Evolutionary conservation across 2,113 vertebrate genomes (phyloP).

Genomic region (Pseudonaja textilis): DNA sequence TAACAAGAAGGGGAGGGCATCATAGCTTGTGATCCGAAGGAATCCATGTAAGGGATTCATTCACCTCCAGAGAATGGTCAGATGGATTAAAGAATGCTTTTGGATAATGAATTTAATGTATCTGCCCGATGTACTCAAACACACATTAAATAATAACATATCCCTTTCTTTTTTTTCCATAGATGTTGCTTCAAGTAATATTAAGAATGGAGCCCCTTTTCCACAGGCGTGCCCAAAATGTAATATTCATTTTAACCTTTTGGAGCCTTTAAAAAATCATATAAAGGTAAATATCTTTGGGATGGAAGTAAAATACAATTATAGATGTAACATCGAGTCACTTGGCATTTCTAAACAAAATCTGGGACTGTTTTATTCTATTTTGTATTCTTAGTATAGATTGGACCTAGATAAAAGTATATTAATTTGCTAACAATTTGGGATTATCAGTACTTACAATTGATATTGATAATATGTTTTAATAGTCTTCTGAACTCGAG

Average conservation of each 20-base stretch:
- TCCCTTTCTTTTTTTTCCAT: constrained; percentile 53
- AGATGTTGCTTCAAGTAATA: constrained; percentile 58
- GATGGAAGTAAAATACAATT: background rate
- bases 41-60: no score
- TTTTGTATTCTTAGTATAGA: background rate
- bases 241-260: constrained; percentile 83
- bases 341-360: background rate
- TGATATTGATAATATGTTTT: background rate
- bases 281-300: constrained; percentile 76
- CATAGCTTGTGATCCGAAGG: background rate
- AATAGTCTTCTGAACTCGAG: background rate
- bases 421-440: background rate
- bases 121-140: background rate
- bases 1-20: background rate
- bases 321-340: background rate
- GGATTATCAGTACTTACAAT: background rate
- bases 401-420: background rate
- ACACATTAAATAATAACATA: background rate
- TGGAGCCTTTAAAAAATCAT: constrained; percentile 84
- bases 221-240: constrained; percentile 89
- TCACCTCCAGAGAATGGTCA: background rate
- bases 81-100: background rate
- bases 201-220: constrained; percentile 82
- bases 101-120: background rate
- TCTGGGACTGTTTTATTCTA: background rate